phyloP scores from a whole-genome alignment of 2,888 invertebrate species.

The Sinohyriopsis cumingii region DNA sequence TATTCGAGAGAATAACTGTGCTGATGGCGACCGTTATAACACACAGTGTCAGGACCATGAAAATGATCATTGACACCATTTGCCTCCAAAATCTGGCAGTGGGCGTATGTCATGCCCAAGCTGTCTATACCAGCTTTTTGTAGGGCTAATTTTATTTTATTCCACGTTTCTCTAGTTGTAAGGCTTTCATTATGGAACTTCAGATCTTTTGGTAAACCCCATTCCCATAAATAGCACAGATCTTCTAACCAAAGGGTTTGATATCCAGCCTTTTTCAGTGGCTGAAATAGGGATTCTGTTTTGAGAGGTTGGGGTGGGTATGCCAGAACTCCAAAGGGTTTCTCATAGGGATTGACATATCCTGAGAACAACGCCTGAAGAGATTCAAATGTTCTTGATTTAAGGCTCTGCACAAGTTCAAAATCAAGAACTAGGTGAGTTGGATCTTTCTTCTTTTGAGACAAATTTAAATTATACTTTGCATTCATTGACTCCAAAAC shows the following conservation, averaged over 20 bases:
- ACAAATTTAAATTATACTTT: background rate
- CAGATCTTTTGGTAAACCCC: slow-evolving; percentile 60
- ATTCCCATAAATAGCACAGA: slow-evolving; percentile 59
- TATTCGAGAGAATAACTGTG: slow-evolving; percentile 57
- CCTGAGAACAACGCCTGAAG: slow-evolving; percentile 56
- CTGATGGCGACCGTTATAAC: slow-evolving; percentile 55
- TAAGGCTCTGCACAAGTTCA: slow-evolving; percentile 55
- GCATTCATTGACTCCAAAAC: slow-evolving; percentile 30
- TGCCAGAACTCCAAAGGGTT: slow-evolving; percentile 49
- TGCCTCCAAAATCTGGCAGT: slow-evolving; percentile 47
- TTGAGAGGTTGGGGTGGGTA: slow-evolving; percentile 46
- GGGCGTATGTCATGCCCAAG: slow-evolving; percentile 47
- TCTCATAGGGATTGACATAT: slow-evolving; percentile 42
- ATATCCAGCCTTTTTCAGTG: slow-evolving; percentile 42
- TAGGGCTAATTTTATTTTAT: slow-evolving; percentile 34
- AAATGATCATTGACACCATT: slow-evolving; percentile 52
- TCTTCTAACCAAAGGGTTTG: slow-evolving; percentile 60
- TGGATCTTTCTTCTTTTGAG: slow-evolving; percentile 1
- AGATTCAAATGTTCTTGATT: slow-evolving; percentile 58
- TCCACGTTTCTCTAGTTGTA: slow-evolving; percentile 34
- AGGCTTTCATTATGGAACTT: slow-evolving; percentile 43
- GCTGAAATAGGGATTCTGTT: slow-evolving; percentile 34
- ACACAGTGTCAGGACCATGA: slow-evolving; percentile 54
- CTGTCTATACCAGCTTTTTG: slow-evolving; percentile 43
- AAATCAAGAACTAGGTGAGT: slow-evolving; percentile 48